phyloP scores from a whole-genome alignment of 2,888 invertebrate species.

The Stegophylla sp. region DNA sequence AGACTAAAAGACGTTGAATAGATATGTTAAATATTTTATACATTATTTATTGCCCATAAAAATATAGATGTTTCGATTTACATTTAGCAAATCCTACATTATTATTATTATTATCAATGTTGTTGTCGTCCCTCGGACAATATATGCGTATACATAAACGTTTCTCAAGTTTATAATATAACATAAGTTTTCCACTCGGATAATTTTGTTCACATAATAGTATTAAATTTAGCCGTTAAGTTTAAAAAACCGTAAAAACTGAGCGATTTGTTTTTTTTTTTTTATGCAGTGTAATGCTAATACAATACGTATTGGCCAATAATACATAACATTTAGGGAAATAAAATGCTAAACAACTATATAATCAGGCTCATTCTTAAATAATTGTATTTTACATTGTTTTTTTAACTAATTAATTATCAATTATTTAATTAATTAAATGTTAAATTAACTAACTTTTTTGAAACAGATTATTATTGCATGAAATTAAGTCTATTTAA shows the following conservation, averaged over 20 bases:
- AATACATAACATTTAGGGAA: conserved; percentile 28
- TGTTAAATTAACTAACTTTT: background rate
- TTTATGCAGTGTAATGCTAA: conserved; percentile 14
- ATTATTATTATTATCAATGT: background rate
- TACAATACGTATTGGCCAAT: conserved; percentile 2
- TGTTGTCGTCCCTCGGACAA: background rate
- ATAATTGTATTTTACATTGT: conserved; percentile 45
- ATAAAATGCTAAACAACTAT: conserved; percentile 27
- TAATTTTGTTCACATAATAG: conserved; percentile 33
- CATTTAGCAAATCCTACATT: conserved; percentile 8
- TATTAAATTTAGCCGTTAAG: conserved; percentile 24
- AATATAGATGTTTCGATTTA: conserved; percentile 21
- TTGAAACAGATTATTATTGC: conserved; percentile 38
- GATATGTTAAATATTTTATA: conserved; percentile 32
- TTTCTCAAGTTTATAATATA: conserved; percentile 34
- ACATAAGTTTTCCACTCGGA: conserved; percentile 1
- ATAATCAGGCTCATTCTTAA: conserved; percentile 34
- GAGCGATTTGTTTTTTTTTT: conserved; percentile 25
- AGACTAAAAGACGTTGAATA: conserved; percentile 43
- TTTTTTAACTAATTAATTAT: background rate
- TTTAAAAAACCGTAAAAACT: conserved; percentile 11
- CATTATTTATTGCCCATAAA: conserved; percentile 16
- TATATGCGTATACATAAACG: conserved; percentile 3
- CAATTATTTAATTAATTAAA: too few relatives aligned
- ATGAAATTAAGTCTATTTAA: conserved; percentile 35